phyloP scores from a whole-genome alignment of 2,888 invertebrate species.

The Drosophila neotestacea region DNA sequence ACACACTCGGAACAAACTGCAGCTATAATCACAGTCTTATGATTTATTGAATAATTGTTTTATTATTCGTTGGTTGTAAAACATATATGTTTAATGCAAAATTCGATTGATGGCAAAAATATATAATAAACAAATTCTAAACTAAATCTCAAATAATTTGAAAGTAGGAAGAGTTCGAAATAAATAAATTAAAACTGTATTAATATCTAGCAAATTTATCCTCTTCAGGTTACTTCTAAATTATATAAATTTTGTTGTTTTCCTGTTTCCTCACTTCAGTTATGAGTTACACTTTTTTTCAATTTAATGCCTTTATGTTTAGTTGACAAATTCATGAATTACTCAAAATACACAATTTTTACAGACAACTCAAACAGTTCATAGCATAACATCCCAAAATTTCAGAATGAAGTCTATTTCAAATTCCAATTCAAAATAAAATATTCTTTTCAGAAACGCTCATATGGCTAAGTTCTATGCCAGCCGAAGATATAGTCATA shows the following conservation, averaged over 20 bases:
- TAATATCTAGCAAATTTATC: no score
- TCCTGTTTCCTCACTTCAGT: not conserved
- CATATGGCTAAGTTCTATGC: conserved; percentile 52
- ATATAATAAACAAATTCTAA: not conserved
- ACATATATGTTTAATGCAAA: not conserved
- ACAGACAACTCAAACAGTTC: not conserved
- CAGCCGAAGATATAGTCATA: conserved; percentile 73
- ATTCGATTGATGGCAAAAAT: no score
- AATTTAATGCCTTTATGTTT: not conserved
- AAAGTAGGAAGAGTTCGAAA: not conserved
- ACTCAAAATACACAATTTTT: not conserved
- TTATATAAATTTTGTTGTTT: no score
- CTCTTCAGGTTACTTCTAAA: no score
- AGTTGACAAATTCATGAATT: not conserved
- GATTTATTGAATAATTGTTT: conserved; percentile 2
- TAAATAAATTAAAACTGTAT: not conserved
- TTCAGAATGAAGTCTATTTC: not conserved
- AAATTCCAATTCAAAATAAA: conserved; percentile 9
- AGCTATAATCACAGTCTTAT: not conserved
- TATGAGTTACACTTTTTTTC: not conserved
- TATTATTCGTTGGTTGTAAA: not conserved
- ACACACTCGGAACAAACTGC: not conserved
- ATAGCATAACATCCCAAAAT: not conserved
- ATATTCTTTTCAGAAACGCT: conserved; percentile 63
- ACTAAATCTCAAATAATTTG: not conserved